Base-by-base conservation (phyloP, 2,113 vertebrate species). In the Misgurnus anguillicaudatus region DNA sequence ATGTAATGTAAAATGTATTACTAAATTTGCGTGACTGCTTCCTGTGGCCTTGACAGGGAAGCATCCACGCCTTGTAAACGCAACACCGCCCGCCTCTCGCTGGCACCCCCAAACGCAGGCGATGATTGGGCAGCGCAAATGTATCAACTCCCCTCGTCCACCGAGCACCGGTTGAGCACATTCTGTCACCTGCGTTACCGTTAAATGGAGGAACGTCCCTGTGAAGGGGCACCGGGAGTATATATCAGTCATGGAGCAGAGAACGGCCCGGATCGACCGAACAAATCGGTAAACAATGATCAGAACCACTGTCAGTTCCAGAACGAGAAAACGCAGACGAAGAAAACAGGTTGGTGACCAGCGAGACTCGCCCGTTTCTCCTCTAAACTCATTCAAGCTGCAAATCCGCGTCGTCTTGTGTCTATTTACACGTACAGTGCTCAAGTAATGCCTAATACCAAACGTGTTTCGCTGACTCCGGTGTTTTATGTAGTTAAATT, bases 281-380 rank as follows among this genome's bases (percentile, higher is more conserved):
- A 76, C 67, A 67, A 51, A 80, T 58, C 82, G 84, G 78, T 85
- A 75, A 84, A 85, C 71, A 82, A 87, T 87, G 86, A 84, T 66
- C 84, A 80, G 66, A 82, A 82, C 67, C 77, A 81, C 80, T 47
- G 83, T 81, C 78, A 84, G 73, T 36, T 81, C 75, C 82, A 86
- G 85, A 80, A 82, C 84, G 84, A 84, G 87, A 86, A 88, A 87
- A 84, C 87, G 87, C 80, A 80, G 86, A 83, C 86, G 87, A 86
- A 85, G 86, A 87, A 87, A 86, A 84, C 87, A 86, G 87, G 87
- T 88, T 67, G 67, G 86, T 71, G 21, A 55, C 47, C 41, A 70
- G 67, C 39, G 48, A 51, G n/a, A 19, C 17, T 53, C 13, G 9
- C 19, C 24, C 79, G 21, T 55, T 68, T 47, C 24, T n/a, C 3